phyloP scores from a whole-genome alignment of 2,888 invertebrate genomes.

The Callinectes sapidus region DNA sequence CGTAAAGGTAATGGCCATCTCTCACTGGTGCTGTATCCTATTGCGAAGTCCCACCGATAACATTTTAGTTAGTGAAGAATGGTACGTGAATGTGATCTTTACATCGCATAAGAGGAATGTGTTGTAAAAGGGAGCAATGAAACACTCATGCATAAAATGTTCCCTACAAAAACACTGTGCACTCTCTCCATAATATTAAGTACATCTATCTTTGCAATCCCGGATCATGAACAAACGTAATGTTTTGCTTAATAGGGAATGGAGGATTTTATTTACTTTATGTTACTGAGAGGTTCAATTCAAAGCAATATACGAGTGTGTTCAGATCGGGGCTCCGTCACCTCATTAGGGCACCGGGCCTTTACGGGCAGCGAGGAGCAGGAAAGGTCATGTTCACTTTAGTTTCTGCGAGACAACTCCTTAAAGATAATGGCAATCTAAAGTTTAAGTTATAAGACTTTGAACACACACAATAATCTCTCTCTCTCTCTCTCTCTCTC shows the following conservation, averaged over 20 bases:
- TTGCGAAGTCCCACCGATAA: neutral
- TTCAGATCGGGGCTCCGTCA: neutral
- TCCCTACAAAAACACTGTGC: too few relatives aligned
- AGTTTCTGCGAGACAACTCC: neutral
- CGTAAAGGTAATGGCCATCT: neutral
- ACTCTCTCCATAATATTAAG: neutral
- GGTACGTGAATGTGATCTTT: too few relatives aligned
- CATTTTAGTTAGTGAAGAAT: neutral
- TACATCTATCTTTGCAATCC: neutral
- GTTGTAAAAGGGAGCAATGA: too few relatives aligned
- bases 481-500: conserved; percentile 44
- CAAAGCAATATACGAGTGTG: neutral
- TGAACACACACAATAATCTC: neutral
- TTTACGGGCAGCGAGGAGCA: neutral
- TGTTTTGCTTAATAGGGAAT: neutral
- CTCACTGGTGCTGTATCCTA: neutral
- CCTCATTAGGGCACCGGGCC: neutral
- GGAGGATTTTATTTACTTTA: neutral
- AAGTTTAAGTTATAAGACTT: too few relatives aligned
- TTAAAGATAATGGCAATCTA: neutral
- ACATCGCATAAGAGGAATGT: too few relatives aligned
- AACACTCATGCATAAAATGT: too few relatives aligned
- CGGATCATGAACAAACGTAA: neutral
- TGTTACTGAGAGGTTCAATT: neutral
- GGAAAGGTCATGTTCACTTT: neutral